phyloP scores from a whole-genome alignment of 2,113 vertebrate genomes.

The Podiceps cristatus region DNA sequence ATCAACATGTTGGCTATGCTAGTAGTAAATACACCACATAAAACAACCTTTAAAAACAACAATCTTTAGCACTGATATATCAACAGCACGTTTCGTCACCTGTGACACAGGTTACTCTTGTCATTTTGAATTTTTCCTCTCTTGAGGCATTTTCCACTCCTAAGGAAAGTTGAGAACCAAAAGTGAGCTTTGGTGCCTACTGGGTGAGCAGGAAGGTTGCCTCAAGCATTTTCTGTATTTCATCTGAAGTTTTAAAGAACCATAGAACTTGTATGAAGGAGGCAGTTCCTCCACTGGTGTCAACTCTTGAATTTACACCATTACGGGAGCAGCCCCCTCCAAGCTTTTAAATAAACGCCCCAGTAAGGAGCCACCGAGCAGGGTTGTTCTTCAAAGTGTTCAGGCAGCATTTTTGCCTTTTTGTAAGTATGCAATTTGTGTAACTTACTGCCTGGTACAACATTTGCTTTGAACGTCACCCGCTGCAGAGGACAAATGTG shows the following conservation, averaged over 20 bases:
- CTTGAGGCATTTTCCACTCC: neutral
- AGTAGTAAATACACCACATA: slow-evolving; percentile 46
- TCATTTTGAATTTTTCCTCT: neutral
- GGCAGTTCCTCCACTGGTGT: no score
- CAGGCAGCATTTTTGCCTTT: neutral
- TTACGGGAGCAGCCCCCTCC: accelerated
- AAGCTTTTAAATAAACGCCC: neutral
- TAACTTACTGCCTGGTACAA: neutral
- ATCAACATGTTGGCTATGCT: slow-evolving; percentile 41
- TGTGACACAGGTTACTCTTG: neutral
- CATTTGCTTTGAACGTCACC: neutral
- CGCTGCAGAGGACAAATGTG: neutral
- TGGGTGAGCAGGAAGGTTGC: neutral
- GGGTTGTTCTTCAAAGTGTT: neutral
- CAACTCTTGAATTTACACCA: neutral
- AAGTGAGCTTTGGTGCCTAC: neutral
- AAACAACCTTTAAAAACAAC: neutral
- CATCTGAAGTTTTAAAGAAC: neutral
- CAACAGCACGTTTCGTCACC: neutral
- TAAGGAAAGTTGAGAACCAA: neutral
- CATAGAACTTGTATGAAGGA: no score
- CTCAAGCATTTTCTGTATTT: accelerated
- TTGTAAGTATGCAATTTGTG: neutral
- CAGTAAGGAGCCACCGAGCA: neutral
- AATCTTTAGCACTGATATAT: neutral